Percentiles rank a stretch among this genome's conserved stretches.
phyloP scores from a whole-genome alignment of 1,140 invertebrate genomes.

The Oscheius sp. region DNA sequence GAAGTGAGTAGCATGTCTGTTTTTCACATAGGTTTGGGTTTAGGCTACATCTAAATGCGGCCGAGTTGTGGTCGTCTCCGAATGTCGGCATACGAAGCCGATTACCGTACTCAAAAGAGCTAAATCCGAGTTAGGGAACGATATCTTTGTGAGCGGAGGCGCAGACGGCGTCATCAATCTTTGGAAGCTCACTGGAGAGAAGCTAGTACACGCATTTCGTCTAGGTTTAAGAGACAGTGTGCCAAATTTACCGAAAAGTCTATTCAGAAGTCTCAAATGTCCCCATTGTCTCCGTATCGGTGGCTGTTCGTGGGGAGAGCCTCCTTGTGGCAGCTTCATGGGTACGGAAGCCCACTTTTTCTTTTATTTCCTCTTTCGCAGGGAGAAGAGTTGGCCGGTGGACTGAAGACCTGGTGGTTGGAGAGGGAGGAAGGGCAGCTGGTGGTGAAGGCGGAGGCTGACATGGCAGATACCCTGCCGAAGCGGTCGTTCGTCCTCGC shows the following conservation, averaged over 20 bases:
- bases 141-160: constrained; percentile 29
- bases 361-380: not conserved
- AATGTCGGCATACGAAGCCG: constrained; percentile 12
- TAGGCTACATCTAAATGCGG: not conserved
- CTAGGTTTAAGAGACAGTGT: not conserved
- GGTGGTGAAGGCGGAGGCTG: not conserved
- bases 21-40: not conserved
- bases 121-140: not conserved
- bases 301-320: not conserved
- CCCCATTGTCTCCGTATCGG: constrained; percentile 4
- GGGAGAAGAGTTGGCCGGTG: not conserved
- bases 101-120: constrained; percentile 20
- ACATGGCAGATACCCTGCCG: not conserved
- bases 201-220: constrained; percentile 9
- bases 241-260: not conserved
- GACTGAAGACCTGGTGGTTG: not conserved
- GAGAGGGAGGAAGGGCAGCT: not conserved
- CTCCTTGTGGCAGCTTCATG: constrained; percentile 13
- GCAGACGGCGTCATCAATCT: not conserved
- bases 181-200: constrained; percentile 14
- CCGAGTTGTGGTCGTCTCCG: not conserved
- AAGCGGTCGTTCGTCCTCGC: not conserved
- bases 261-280: not conserved
- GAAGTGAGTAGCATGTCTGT: not conserved
- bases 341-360: not conserved